Evolutionary conservation across 2,888 invertebrate genomes (phyloP).

Genomic region (Nymphalis polychloros): DNA sequence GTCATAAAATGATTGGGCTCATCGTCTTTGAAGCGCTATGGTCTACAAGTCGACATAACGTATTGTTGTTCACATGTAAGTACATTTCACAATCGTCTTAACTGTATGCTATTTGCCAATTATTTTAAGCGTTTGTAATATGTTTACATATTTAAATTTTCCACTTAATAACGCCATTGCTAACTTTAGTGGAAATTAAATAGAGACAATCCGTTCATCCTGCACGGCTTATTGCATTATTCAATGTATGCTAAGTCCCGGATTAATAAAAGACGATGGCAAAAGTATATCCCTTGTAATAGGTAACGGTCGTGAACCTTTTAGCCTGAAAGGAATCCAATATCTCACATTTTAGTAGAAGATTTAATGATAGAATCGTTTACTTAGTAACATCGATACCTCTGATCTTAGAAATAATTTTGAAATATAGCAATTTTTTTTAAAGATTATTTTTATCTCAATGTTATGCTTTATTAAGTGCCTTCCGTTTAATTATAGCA

Average conservation of each 20-base stretch:
- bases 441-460: no score
- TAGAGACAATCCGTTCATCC: conserved; percentile 67
- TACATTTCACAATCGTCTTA: neutral
- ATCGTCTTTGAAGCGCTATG: neutral
- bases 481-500: no score
- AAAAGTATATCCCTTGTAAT: conserved; percentile 54
- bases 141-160: neutral
- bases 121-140: neutral
- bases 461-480: no score
- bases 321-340: no score
- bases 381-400: no score
- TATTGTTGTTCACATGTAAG: neutral
- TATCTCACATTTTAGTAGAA: no score
- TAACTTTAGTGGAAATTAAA: conserved; percentile 62
- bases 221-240: conserved; percentile 63
- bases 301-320: neutral
- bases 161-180: conserved; percentile 9
- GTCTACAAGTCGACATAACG: neutral
- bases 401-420: no score
- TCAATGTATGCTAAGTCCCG: conserved; percentile 71
- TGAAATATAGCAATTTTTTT: no score
- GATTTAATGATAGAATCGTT: no score
- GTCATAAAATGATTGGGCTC: neutral
- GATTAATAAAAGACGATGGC: conserved; percentile 72
- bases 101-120: neutral